These are phyloP conservation scores for Phengaris arion DNA, from an alignment of 2,888 invertebrate species.

Conservation along the genomic window DNA sequence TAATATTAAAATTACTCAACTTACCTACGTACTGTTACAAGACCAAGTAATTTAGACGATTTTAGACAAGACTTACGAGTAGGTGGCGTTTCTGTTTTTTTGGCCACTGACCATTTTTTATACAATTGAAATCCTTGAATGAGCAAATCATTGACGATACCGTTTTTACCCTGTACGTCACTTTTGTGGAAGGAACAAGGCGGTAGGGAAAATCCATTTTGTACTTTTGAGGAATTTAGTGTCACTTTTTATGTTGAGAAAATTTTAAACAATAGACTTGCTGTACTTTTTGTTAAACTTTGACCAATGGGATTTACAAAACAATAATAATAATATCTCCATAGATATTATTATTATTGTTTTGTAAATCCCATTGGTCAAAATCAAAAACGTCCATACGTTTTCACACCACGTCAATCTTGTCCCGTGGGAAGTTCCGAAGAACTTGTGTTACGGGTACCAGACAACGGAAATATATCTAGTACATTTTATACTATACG, in stretches of 20 bases:
- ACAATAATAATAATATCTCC: neutral
- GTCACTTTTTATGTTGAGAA: neutral
- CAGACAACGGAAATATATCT: too few species aligned
- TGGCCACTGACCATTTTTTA: neutral
- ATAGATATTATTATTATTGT: too few species aligned
- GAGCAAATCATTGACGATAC: constrained; percentile 2
- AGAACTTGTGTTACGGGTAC: too few species aligned
- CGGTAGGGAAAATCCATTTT: neutral
- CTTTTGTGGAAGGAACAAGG: neutral
- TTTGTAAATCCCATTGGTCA: too few species aligned
- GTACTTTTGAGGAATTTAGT: neutral
- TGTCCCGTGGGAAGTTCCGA: too few species aligned
- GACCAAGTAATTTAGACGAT: too few species aligned
- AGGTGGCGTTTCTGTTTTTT: neutral
- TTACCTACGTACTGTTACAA: too few species aligned
- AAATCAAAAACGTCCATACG: too few species aligned
- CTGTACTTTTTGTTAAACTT: neutral
- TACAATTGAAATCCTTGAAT: neutral
- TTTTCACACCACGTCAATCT: too few species aligned
- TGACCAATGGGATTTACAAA: neutral
- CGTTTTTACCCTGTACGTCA: neutral
- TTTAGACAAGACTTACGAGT: neutral
- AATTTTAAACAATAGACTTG: neutral
- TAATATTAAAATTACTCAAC: too few species aligned
- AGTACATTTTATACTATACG: too few species aligned